phyloP scores from a whole-genome alignment of 2,797 vertebrate species.

The Tarsius wallacei region DNA sequence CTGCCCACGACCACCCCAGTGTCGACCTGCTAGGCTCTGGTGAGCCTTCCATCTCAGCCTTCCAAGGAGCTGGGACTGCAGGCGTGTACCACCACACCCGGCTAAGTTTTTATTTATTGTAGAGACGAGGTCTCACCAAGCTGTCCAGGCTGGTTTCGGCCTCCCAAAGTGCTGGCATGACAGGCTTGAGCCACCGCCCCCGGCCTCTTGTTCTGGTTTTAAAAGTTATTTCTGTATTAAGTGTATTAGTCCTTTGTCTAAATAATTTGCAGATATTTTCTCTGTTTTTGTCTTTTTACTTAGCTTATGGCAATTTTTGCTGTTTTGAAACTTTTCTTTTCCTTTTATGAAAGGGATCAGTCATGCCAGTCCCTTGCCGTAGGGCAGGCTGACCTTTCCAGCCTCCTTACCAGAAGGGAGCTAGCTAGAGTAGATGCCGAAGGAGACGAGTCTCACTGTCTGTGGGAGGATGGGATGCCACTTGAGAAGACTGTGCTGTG shows the following conservation, averaged over 20 bases:
- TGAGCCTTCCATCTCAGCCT: too few relatives aligned
- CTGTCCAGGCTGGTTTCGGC: too few relatives aligned
- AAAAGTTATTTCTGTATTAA: neutral
- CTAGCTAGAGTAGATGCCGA: neutral
- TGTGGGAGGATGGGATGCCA: too few relatives aligned
- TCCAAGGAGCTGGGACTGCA: too few relatives aligned
- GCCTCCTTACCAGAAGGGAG: neutral
- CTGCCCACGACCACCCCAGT: too few relatives aligned
- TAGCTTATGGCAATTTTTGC: neutral
- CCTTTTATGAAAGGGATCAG: neutral
- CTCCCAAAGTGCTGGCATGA: too few relatives aligned
- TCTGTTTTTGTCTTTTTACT: neutral
- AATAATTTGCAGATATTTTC: constrained; percentile 11
- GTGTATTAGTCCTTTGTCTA: neutral
- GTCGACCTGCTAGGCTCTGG: too few relatives aligned
- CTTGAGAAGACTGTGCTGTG: neutral
- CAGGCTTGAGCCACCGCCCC: too few relatives aligned
- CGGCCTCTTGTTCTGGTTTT: neutral
- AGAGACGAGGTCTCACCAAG: too few relatives aligned
- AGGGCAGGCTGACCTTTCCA: neutral
- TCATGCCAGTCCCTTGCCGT: neutral
- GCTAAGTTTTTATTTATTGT: too few relatives aligned
- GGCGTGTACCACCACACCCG: too few relatives aligned
- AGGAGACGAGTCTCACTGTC: neutral
- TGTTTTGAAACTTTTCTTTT: neutral